Percentiles rank a stretch among this genome's conserved stretches.
phyloP scores from a whole-genome alignment of 2,797 vertebrate genomes.

The Enteromius paludinosus region DNA sequence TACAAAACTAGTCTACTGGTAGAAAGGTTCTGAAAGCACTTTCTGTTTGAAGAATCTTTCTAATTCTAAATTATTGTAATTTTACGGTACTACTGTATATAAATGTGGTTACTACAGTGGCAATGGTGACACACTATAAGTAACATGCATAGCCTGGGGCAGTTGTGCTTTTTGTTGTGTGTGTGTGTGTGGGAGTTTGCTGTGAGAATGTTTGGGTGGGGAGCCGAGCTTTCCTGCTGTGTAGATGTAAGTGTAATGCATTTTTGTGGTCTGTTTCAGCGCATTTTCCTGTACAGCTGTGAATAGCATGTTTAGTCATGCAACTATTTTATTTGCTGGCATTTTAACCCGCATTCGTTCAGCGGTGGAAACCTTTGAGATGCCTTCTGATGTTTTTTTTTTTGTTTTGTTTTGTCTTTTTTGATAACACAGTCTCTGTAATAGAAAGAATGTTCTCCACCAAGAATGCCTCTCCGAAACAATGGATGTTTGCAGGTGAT shows the following conservation, averaged over 20 bases:
- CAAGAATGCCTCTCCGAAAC: background rate
- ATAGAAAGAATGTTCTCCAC: background rate
- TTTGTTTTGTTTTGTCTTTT: background rate
- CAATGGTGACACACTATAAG: no score
- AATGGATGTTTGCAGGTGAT: slow-evolving; percentile 50
- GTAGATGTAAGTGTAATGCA: slow-evolving; percentile 9
- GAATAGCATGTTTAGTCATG: background rate
- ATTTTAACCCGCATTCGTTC: background rate
- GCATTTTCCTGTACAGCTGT: slow-evolving; percentile 47
- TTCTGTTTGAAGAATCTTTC: background rate
- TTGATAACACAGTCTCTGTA: background rate
- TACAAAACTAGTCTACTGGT: background rate
- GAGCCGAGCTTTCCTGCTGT: background rate
- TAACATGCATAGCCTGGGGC: no score
- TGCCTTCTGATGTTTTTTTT: background rate
- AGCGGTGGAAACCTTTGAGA: no score
- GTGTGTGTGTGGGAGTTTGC: background rate
- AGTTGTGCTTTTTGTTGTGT: background rate
- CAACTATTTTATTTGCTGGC: background rate
- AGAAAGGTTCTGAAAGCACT: background rate
- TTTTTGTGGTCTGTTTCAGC: slow-evolving; percentile 48
- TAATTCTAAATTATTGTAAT: background rate
- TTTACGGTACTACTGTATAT: background rate
- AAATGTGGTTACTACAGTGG: background rate
- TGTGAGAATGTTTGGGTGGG: slow-evolving; percentile 13